Evolutionary conservation across 1,140 invertebrate genomes (phyloP), one percentile per base, ranked within the genome.

Genomic region (Oryctes rhinoceros): DNA sequence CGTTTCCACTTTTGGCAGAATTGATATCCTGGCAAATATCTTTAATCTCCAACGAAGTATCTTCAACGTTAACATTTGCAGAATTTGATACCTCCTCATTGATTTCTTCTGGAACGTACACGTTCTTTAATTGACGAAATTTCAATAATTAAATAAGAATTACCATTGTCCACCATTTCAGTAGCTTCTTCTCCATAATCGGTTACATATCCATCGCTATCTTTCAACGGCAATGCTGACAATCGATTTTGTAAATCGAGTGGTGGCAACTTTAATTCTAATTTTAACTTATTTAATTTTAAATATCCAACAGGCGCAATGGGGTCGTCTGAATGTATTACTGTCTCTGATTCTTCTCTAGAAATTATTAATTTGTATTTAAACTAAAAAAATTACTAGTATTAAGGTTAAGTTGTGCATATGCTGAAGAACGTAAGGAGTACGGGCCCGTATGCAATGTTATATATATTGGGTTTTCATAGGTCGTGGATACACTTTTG

Each of bases 241-340:
- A 91, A 85, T 81, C 90, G 88, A 79, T 89, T 88, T 80, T 87
- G 85, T 80, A 91, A 82, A 80, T 85, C 83, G 78, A 86, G 78
- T 20, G 80, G 80, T 15, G 85, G 86, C 9, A 91, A 86, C 89
- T 95, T 94, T 79, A 92, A 88, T 88, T 94, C 92, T 81, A 96
- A 88, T 83, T 93, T 93, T 59, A 98, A 88, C 87, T 94, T 95
- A 81, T 92, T 93, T 80, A 98, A 92, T 88, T 95, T 97, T 39
- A 99, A 89, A 88, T 97, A 99, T 76, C 96, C 96, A 77, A 98
- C 97, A 62, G 96, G 96, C 59, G 96, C 96, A 87, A 98, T 94
- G 1, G 96, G 93, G 91, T 98, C 96, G 85, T 96, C 92, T 67
- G 96, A 95, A 87, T 97, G 95, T 79, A 97, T 92, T 48, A 98